Conservation (phyloP, 2,113 vertebrate genomes). For the Paraplagusia blochii region DNA sequence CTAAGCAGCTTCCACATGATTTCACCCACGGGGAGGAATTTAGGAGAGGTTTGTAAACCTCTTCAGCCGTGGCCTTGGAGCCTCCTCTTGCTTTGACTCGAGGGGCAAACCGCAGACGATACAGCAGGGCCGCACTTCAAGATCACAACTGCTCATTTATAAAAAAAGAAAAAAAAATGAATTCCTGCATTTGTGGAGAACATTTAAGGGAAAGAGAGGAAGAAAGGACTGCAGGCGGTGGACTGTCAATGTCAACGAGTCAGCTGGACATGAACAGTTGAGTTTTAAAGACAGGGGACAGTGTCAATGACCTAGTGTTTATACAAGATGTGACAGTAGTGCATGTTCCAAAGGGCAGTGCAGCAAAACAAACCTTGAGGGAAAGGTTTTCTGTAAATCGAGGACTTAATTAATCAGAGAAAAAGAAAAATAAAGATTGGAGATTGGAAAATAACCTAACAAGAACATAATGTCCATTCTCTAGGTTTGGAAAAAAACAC, state of each 20-base stretch:
- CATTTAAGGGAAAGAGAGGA: no score
- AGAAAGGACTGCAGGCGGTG: slow-evolving; percentile 16
- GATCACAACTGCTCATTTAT: background rate
- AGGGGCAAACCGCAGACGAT: slow-evolving; percentile 36
- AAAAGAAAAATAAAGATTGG: no score
- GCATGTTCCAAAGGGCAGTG: slow-evolving; percentile 47
- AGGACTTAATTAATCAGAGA: slow-evolving; percentile 1
- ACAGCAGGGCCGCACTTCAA: slow-evolving; percentile 22
- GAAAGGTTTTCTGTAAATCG: slow-evolving; percentile 10
- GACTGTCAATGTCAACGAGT: slow-evolving; percentile 39
- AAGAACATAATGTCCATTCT: no score
- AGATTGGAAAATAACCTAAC: no score
- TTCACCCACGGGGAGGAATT: slow-evolving; percentile 68
- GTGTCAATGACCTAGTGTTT: slow-evolving; percentile 47
- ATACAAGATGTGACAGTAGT: slow-evolving; percentile 34
- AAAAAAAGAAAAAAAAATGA: no score
- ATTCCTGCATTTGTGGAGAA: no score
- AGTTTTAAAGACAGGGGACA: slow-evolving; percentile 48
- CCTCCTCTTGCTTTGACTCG: slow-evolving; percentile 53
- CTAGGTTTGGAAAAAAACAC: no score
- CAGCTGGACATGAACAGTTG: slow-evolving; percentile 27
- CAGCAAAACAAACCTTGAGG: slow-evolving; percentile 17
- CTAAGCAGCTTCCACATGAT: slow-evolving; percentile 77
- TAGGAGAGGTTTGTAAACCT: slow-evolving; percentile 68
- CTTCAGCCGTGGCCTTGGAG: slow-evolving; percentile 58